These are phyloP conservation scores for Cercopithecus mona DNA, from an alignment of 2,113 vertebrate genomes.

Conservation along the genomic window DNA sequence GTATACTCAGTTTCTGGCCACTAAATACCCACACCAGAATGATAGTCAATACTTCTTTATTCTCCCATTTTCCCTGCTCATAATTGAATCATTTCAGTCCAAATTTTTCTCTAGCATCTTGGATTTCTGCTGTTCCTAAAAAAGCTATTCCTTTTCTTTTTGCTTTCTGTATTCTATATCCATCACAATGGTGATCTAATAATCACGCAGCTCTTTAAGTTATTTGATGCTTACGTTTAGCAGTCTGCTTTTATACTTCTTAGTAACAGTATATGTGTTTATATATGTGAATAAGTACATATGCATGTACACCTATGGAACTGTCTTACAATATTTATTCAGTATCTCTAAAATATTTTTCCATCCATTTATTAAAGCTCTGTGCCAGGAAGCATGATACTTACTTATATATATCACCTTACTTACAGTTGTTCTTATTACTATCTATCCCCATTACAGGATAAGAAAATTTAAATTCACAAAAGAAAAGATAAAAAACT, in stretches of 20 bases:
- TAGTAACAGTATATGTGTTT: neutral
- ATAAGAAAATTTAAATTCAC: neutral
- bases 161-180: neutral
- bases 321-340: neutral
- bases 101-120: neutral
- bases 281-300: neutral
- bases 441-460: neutral
- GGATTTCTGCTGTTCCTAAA: neutral
- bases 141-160: neutral
- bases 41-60: neutral
- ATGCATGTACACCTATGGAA: neutral
- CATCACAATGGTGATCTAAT: neutral
- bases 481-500: neutral
- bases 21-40: neutral
- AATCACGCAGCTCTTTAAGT: neutral
- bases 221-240: neutral
- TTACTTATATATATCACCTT: neutral
- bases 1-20: neutral
- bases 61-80: neutral
- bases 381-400: neutral
- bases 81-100: neutral
- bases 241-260: neutral
- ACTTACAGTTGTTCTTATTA: neutral
- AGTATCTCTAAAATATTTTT: neutral
- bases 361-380: neutral